Conservation (phyloP, 1,140 invertebrate genomes). For the Spodoptera frugiperda region DNA sequence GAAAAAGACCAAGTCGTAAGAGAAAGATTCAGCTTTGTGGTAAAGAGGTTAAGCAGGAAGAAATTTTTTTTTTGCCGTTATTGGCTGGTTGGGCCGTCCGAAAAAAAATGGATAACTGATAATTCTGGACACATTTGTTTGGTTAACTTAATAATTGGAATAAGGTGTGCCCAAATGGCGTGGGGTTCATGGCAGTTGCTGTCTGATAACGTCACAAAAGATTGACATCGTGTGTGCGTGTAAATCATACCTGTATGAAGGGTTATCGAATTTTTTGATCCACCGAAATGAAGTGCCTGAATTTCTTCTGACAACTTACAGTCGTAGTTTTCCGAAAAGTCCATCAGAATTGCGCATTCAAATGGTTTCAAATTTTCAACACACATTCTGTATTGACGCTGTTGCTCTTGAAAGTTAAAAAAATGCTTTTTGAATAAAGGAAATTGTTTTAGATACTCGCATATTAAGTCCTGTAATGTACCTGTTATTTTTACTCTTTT, state of each 20-base stretch:
- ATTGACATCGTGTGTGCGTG: too few species aligned
- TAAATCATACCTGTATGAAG: conserved; percentile 24
- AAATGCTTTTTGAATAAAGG: conserved; percentile 46
- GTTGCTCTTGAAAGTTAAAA: conserved; percentile 48
- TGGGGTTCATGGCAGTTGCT: too few species aligned
- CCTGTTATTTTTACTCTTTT: too few species aligned
- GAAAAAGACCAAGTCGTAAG: too few species aligned
- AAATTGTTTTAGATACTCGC: too few species aligned
- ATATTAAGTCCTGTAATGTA: too few species aligned
- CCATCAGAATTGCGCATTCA: conserved; percentile 42
- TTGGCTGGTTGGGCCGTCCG: conserved; percentile 26
- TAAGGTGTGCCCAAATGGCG: too few species aligned
- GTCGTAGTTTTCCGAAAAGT: conserved; percentile 52
- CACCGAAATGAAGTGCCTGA: conserved; percentile 50
- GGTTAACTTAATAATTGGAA: too few species aligned
- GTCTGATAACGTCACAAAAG: too few species aligned
- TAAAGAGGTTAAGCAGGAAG: conserved; percentile 12
- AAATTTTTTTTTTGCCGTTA: conserved; percentile 48
- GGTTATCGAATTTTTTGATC: conserved; percentile 49
- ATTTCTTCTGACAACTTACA: conserved; percentile 45
- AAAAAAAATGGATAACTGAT: background rate
- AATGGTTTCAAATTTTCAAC: conserved; percentile 37
- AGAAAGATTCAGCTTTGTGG: too few species aligned
- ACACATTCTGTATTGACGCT: conserved; percentile 44
- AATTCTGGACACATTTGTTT: too few species aligned